phyloP scores from a whole-genome alignment of 2,113 vertebrate species.

The Oreochromis niloticus region DNA sequence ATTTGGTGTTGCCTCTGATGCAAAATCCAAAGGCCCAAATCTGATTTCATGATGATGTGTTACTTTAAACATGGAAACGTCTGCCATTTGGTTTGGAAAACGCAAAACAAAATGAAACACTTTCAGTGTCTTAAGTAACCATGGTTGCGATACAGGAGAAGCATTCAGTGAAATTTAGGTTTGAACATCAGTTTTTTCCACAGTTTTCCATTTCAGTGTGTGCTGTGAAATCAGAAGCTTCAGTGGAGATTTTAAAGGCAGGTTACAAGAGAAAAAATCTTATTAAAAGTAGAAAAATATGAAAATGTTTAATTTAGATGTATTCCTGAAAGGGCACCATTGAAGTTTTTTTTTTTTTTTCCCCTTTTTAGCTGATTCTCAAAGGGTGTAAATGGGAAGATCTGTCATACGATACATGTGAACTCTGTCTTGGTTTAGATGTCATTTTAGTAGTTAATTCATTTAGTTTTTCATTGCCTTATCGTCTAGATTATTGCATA shows the following conservation, averaged over 20 bases:
- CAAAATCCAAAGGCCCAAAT: not conserved
- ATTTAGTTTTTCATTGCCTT: not conserved
- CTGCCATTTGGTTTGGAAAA: not conserved
- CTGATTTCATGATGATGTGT: not conserved
- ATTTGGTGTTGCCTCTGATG: constrained; percentile 13
- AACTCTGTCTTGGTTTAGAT: not conserved
- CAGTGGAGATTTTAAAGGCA: not conserved
- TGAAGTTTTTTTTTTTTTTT: not conserved
- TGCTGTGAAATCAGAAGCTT: not conserved
- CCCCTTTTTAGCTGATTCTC: not conserved
- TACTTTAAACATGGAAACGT: not conserved
- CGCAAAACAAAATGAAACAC: not conserved
- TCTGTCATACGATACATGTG: not conserved
- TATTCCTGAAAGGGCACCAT: not conserved
- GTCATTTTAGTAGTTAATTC: not conserved
- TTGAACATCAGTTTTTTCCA: not conserved
- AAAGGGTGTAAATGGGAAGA: not conserved
- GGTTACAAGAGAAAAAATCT: not conserved
- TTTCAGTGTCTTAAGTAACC: not conserved
- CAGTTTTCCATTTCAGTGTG: not conserved
- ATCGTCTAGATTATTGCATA: not conserved
- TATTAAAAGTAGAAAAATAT: not conserved
- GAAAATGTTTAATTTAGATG: not conserved
- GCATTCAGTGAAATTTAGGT: not conserved
- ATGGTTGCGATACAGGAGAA: not conserved